A percentile compares a stretch with the other conserved stretches of the same genome.
Evolutionary conservation across 2,888 invertebrate genomes (phyloP).

Genomic region (Pherbina coryleti): DNA sequence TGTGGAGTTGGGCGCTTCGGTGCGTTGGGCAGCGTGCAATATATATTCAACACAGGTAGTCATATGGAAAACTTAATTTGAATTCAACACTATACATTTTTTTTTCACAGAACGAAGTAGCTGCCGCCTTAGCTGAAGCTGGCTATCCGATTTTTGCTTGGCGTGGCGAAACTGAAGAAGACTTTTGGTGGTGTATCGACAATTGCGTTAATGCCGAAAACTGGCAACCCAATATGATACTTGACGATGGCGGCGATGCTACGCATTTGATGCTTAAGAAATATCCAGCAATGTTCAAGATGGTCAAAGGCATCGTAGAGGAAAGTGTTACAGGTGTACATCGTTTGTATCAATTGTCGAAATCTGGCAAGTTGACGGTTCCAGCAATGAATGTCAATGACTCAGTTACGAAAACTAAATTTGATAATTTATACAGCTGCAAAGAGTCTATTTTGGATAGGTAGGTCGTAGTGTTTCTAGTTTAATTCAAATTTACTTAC

Average conservation of each 20-base stretch:
- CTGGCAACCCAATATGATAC: conserved; percentile 98
- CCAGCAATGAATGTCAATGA: conserved; percentile 99
- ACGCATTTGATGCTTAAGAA: conserved; percentile 97
- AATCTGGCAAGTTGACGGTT: conserved; percentile 92
- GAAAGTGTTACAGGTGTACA: conserved; percentile 99
- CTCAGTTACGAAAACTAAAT: conserved; percentile 97
- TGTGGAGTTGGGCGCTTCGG: conserved; percentile 87
- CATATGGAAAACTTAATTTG: not conserved
- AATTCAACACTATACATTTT: not conserved
- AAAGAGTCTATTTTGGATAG: conserved; percentile 90
- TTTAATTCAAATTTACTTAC: not conserved
- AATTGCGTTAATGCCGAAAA: conserved; percentile 90
- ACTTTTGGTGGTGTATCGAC: conserved; percentile 99
- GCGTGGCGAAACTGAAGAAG: conserved; percentile 97
- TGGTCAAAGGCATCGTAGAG: conserved; percentile 96
- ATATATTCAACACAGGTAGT: conserved; percentile 94
- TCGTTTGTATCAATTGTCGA: conserved; percentile 93
- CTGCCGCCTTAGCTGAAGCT: conserved; percentile 93
- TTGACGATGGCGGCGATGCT: conserved; percentile 97
- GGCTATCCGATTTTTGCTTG: conserved; percentile 94
- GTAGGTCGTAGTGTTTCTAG: conserved; percentile 61
- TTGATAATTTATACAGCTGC: conserved; percentile 96
- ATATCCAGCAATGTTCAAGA: conserved; percentile 91
- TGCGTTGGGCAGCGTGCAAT: conserved; percentile 97
- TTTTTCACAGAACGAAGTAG: conserved; percentile 87